Base-by-base conservation (phyloP, 2,888 invertebrate genomes). In the Cyaniris semiargus region DNA sequence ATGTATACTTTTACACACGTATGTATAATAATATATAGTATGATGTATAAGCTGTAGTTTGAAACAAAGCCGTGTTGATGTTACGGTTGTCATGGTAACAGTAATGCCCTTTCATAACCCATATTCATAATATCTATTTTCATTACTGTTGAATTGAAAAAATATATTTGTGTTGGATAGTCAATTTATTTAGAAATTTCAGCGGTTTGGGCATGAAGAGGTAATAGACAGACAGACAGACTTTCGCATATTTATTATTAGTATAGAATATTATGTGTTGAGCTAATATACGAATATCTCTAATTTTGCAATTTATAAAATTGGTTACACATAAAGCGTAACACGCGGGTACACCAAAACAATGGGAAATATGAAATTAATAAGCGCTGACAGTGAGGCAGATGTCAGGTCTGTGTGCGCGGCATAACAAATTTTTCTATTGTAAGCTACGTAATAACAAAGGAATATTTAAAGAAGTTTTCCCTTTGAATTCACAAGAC, bases 401-500 rank as follows among this genome's bases (percentile, higher is more conserved):
- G 72, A 48, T 48, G 72, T 48, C 72, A 48, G 44, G 4, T n/a
- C 13, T 72, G 48, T 44, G 72, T 23, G 72, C 23, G 71, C 21
- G 71, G 72, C 44, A 72, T 72, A 72, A 44, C 44, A 72, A 48
- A 48, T 72, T 34, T 21, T 72, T 44, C 72, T 15, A 44, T 72
- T 72, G 72, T 72, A 72, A 71, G 71, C 72, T 15, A 15, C 27
- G 72, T 48, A 48, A 48, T 72, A 72, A 72, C 72, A 72, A 72
- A 72, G 48, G 72, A 72, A 72, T 72, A 48, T 72, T 72, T 44
- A 72, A 72, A 48, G 72, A 44, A 44, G 21, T 72, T 72, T 72
- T 72, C 72, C 71, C 72, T 72, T 72, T 72, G 72, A 72, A 72
- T 48, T 72, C 23, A 48, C 72, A 21, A 71, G 72, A 44, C 44